Evolutionary conservation across 2,113 vertebrate genomes (phyloP).

Genomic region (Microcebus ravelobensis): DNA sequence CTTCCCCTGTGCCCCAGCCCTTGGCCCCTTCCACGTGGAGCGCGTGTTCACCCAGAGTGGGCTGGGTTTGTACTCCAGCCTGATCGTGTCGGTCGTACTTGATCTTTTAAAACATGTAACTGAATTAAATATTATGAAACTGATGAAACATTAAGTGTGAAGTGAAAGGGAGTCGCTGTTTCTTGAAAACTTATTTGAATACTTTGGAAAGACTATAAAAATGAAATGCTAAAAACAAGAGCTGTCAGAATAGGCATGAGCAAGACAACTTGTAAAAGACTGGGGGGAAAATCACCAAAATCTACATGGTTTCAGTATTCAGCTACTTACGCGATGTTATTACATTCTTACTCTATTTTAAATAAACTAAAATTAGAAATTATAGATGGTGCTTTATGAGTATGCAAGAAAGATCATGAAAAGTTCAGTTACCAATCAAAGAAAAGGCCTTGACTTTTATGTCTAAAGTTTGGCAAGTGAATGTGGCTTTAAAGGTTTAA

Average conservation of each 20-base stretch:
- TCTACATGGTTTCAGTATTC: background rate
- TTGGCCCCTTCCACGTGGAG: background rate
- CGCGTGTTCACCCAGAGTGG: background rate
- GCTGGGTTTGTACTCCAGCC: background rate
- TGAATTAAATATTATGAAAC: slow-evolving; percentile 6
- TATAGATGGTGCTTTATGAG: background rate
- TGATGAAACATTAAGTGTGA: background rate
- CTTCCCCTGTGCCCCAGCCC: background rate
- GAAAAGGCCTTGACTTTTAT: background rate
- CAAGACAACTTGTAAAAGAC: background rate
- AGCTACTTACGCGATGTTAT: background rate
- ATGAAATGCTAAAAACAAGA: background rate
- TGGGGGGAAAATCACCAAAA: background rate
- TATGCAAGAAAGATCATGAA: background rate
- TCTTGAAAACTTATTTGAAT: background rate
- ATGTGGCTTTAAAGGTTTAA: background rate
- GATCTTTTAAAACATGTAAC: slow-evolving; percentile 23
- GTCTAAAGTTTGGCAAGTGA: background rate
- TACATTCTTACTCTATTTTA: background rate
- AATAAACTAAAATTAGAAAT: slow-evolving; percentile 5
- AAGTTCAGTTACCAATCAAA: background rate
- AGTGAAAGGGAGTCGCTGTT: background rate
- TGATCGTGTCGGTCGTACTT: background rate
- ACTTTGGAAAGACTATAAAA: slow-evolving; percentile 19
- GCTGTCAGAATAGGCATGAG: background rate